Evolutionary conservation across 2,888 invertebrate genomes (phyloP), one percentile per base, ranked within the genome.

Genomic region (Theretra japonica): DNA sequence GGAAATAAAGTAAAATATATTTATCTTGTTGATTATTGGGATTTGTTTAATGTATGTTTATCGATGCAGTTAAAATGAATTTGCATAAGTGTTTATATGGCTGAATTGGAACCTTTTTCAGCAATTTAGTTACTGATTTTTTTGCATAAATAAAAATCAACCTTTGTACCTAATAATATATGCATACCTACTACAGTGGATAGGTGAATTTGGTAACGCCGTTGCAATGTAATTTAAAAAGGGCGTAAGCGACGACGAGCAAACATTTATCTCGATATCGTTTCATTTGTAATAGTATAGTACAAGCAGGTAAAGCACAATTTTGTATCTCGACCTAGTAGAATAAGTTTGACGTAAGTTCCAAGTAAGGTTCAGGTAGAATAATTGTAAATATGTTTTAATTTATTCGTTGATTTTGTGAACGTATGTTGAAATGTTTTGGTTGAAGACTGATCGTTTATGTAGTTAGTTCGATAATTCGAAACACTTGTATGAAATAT

Each of bases 401-500:
- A 88, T 80, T 89, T 89, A 85, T 88, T 88, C 82, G 84, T 90
- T 90, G 83, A 83, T 80, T 83, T 83, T 81, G 80, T 68, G 41
- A 79, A 79, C 77, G 23, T 60, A 60, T 82, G 77, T 85, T 87
- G 79, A 83, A 83, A 83, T 88, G 86, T 90, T 92, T 93, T 92
- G 87, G 90, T 93, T 93, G 87, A 93, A 94, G 94, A 93, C 94
- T 94, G 94, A 93, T 93, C 88, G 89, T 91, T 92, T 89, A 86
- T 48, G 50, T 72, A 71, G 57, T 57, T 25, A 50, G 57, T 70
- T 50, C 30, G 50, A 30, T 69, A 50, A 33, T 68, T 50, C 21
- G 30, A 30, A 53, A 69, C 69, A 19, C 53, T 56, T 69, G 15
- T 65, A 48, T 25, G 62, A 62, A 48, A 23, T 23, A 41, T 25